Percentiles rank a stretch among this genome's conserved stretches.
These are phyloP conservation scores for Schizopygopsis malacanthus DNA, from an alignment of 2,797 vertebrate species.

Conservation along the genomic window DNA sequence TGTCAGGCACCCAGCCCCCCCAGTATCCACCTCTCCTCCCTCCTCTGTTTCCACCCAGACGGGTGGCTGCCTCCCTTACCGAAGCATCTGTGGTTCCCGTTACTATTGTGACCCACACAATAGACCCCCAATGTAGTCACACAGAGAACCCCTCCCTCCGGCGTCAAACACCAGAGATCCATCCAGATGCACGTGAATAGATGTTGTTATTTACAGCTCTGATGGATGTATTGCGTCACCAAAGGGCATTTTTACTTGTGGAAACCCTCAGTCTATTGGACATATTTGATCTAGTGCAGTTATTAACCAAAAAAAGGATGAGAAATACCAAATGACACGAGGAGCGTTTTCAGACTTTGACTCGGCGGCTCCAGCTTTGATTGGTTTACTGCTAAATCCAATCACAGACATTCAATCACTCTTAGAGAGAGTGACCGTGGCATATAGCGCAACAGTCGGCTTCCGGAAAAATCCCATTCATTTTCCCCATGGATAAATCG, in stretches of 20 bases:
- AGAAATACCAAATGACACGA: neutral
- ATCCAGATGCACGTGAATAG: conserved; percentile 11
- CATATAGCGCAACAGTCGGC: neutral
- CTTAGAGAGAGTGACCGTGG: conserved; percentile 9
- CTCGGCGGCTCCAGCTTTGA: conserved; percentile 24
- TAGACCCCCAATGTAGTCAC: conserved; percentile 64
- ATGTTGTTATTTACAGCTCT: conserved; percentile 21
- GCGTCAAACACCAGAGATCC: conserved; percentile 8
- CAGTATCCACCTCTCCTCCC: conserved; percentile 66
- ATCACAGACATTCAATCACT: conserved; percentile 19
- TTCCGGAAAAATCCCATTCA: conserved; percentile 20
- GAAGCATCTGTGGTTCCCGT: conserved; percentile 75
- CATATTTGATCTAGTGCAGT: neutral
- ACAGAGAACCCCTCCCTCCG: conserved; percentile 45
- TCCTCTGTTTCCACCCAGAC: conserved; percentile 57
- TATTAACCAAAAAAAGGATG: neutral
- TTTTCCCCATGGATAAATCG: conserved; percentile 20
- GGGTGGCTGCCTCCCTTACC: conserved; percentile 73
- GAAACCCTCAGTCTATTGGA: neutral
- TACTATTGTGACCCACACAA: conserved; percentile 78
- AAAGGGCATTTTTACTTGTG: neutral
- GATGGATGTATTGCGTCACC: neutral
- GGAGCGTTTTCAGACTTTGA: neutral
- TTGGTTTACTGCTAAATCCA: conserved; percentile 48
- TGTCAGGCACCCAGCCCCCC: conserved; percentile 58